Conservation (phyloP, 37 sponge, comb jelly and placozoan species). For the Geodia barretti region DNA sequence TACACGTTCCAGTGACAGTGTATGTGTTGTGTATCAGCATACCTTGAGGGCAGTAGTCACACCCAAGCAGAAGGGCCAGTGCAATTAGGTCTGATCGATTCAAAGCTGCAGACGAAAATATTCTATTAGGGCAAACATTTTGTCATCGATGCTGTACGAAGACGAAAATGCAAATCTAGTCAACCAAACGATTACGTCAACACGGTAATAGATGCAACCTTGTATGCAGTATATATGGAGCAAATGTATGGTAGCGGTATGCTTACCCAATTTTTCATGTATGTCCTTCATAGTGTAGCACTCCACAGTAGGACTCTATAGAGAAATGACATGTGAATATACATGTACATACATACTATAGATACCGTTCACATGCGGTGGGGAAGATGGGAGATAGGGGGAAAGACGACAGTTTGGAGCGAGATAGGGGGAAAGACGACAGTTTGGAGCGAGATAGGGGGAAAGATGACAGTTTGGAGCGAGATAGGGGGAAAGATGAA, state of each 20-base stretch:
- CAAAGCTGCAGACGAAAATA: not conserved
- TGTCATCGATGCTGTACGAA: not conserved
- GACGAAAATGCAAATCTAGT: too few relatives aligned
- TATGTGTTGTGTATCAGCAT: not conserved
- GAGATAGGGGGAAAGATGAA: too few relatives aligned
- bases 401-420: too few relatives aligned
- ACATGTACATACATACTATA: too few relatives aligned
- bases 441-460: too few relatives aligned
- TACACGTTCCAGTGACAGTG: too few relatives aligned
- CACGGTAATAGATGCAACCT: not conserved
- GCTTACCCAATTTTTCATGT: not conserved
- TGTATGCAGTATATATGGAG: not conserved
- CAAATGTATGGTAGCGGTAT: not conserved
- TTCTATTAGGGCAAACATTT: not conserved
- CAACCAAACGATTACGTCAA: too few relatives aligned
- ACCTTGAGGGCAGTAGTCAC: not conserved
- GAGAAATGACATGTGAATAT: too few relatives aligned
- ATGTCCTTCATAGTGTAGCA: conserved; percentile 5
- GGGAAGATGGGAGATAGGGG: too few relatives aligned
- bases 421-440: too few relatives aligned
- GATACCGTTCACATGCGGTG: too few relatives aligned
- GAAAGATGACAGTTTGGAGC: too few relatives aligned
- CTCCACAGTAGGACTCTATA: not conserved
- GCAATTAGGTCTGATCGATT: not conserved
- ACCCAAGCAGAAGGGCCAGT: not conserved